Evolutionary conservation across 2,797 vertebrate genomes (phyloP).

Genomic region (Sebastes hopkinsi): DNA sequence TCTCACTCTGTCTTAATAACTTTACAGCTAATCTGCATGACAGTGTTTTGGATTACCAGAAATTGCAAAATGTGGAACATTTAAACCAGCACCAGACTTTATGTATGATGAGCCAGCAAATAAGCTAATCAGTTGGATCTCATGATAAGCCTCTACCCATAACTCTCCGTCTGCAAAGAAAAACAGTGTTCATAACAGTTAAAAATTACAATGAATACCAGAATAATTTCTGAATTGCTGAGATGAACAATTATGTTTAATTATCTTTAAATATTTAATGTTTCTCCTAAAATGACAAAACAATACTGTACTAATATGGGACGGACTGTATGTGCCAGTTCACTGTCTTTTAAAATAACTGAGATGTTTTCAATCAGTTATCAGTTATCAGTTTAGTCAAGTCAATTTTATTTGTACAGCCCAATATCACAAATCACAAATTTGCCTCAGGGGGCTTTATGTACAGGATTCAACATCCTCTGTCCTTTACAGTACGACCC

Average conservation of each 20-base stretch:
- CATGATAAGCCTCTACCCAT: not conserved
- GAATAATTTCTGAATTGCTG: not conserved
- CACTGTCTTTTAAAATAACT: not conserved
- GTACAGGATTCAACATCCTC: too few species aligned
- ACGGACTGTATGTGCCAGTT: not conserved
- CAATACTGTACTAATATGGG: not conserved
- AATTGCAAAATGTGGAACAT: not conserved
- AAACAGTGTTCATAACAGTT: not conserved
- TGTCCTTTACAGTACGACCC: too few species aligned
- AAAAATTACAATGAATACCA: not conserved
- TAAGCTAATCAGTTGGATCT: not conserved
- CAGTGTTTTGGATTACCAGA: not conserved
- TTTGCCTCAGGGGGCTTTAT: too few species aligned
- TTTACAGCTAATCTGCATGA: not conserved
- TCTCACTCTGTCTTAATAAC: not conserved
- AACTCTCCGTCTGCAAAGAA: not conserved
- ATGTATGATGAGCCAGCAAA: not conserved
- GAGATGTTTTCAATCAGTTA: not conserved
- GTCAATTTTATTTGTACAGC: too few species aligned
- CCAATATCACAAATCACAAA: too few species aligned
- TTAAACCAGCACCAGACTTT: not conserved
- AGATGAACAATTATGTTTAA: not conserved
- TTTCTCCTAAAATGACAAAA: not conserved
- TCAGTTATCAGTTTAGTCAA: not conserved
- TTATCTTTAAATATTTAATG: not conserved